A percentile compares a stretch with the other conserved stretches of the same genome.
These are phyloP conservation scores for Agrotis segetum DNA, from an alignment of 2,888 invertebrate species.

Conservation along the genomic window DNA sequence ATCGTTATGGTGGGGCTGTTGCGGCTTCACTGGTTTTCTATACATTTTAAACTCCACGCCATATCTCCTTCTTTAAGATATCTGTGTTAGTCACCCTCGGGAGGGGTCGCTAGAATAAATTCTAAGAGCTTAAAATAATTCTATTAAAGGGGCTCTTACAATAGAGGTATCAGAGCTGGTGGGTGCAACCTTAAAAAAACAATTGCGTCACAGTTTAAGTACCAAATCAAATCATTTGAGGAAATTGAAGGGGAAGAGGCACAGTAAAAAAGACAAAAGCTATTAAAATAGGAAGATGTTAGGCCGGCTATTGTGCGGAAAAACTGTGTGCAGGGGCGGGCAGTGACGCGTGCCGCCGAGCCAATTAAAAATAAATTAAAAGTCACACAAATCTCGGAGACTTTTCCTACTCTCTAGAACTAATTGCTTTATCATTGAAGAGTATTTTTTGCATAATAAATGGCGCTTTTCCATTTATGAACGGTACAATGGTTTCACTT, in stretches of 20 bases:
- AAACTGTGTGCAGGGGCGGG: constrained; percentile 34
- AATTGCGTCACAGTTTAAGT: constrained; percentile 17
- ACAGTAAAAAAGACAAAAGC: constrained; percentile 5
- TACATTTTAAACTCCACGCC: too few species aligned
- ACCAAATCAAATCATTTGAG: constrained; percentile 14
- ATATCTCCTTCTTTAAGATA: too few species aligned
- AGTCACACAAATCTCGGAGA: constrained; percentile 49
- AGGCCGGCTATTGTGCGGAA: constrained; percentile 38
- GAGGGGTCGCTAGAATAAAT: constrained; percentile 31
- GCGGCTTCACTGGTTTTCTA: too few species aligned
- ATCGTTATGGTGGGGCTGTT: too few species aligned
- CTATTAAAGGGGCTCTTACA: constrained; percentile 36
- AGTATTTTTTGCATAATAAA: constrained; percentile 32
- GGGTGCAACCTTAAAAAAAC: constrained; percentile 26
- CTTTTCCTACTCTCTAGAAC: constrained; percentile 17
- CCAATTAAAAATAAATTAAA: constrained; percentile 64
- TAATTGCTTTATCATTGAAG: constrained; percentile 42
- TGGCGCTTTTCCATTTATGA: constrained; percentile 28
- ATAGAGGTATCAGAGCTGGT: constrained; percentile 29
- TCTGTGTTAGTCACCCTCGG: constrained; percentile 40
- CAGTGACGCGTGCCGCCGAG: constrained; percentile 35
- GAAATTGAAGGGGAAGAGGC: constrained; percentile 11
- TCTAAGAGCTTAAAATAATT: constrained; percentile 51
- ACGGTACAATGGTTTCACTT: background rate
- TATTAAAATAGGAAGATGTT: constrained; percentile 32